Conservation (phyloP, 2,113 vertebrate genomes). For the Butorides virescens region DNA sequence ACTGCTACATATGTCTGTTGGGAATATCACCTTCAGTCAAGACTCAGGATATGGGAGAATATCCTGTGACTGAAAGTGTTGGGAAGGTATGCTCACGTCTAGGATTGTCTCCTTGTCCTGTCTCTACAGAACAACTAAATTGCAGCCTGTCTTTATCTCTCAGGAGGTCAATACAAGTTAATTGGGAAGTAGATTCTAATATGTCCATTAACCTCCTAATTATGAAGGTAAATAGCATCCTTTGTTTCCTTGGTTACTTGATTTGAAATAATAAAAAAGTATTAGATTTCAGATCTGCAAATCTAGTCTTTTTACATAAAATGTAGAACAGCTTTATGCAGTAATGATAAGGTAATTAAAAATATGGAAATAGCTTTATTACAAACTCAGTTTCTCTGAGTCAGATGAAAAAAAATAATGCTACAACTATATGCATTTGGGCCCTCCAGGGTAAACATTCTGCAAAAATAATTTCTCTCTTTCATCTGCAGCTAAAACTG, state of each 20-base stretch:
- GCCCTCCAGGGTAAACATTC: conserved; percentile 51
- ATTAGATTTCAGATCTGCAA: background rate
- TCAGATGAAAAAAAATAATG: background rate
- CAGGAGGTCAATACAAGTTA: background rate
- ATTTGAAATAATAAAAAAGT: background rate
- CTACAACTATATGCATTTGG: background rate
- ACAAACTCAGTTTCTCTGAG: background rate
- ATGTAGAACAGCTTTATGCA: background rate
- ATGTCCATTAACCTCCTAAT: background rate
- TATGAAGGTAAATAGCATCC: background rate
- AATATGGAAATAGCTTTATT: background rate
- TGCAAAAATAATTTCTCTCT: conserved; percentile 37
- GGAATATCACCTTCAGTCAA: background rate
- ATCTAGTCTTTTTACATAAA: background rate
- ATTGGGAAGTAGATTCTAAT: background rate
- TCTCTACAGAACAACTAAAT: background rate
- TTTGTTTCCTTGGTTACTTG: background rate
- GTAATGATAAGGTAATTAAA: background rate
- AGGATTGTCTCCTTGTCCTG: background rate
- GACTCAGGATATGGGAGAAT: background rate
- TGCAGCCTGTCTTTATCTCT: background rate
- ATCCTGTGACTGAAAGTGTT: background rate
- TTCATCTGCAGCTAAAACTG: conserved; percentile 6
- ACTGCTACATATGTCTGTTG: background rate
- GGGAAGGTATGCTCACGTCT: background rate